Evolutionary conservation across 1,140 invertebrate species (phyloP), one percentile per base, ranked within the genome.

Genomic region (Drosophila takahashii): DNA sequence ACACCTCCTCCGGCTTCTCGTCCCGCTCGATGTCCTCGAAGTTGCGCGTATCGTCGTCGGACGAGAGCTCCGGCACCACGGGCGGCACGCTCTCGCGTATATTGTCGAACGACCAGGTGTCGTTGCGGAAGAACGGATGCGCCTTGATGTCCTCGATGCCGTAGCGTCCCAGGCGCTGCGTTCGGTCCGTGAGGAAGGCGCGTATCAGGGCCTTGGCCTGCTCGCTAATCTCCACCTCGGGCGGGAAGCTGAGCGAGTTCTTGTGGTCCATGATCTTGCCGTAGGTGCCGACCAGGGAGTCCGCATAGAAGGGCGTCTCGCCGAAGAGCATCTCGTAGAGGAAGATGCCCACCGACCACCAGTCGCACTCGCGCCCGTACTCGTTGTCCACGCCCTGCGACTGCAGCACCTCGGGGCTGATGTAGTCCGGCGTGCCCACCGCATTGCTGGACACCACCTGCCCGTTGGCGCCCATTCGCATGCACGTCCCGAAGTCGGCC

Each of bases 301-400:
- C 99, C 2, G 98, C 98, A 93, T 99, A 99, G 93, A 99, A 99
- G 4, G 99, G 99, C 4, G 98, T 98, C 92, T 99, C 99, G n/a
- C 98, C 98, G 64, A 99, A 96, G 7, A 99, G 93, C 98, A 99
- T 99, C 94, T 99, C 99, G 93, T 99, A 99, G 0, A 99, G 94
- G 93, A 99, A 98, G 52, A 99, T 98, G 41, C 99, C 99, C 13
- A 99, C 98, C 13, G 98, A 98, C 99, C 99, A 99, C 98, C 98
- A 99, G 93, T 99, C 99, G 93, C 99, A 99, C 93, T 99, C 98
- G 37, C 97, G 93, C 0, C 98, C 98, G 92, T 98, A 98, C 32
- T 97, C 96, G 48, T 98, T 98, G 91, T 98, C 97, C n/a, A 97
- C 97, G 89, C 98, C 98, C 93, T 99, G 98, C 6, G 98, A 99